Conservation (phyloP, 2,113 vertebrate genomes). For the Forbesichthys agassizii region DNA sequence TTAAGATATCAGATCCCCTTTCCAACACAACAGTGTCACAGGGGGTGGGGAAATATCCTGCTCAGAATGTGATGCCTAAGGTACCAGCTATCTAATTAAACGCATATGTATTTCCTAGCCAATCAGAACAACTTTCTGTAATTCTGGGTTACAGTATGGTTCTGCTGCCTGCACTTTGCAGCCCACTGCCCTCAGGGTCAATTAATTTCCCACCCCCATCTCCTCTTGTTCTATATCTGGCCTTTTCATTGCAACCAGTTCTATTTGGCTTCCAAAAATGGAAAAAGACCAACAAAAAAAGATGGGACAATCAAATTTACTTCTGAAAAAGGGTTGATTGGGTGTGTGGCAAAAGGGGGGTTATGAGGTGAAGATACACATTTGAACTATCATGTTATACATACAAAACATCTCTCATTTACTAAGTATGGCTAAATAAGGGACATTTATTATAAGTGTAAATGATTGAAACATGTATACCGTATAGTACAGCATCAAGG, state of each 20-base stretch:
- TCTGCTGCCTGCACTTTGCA: slow-evolving; percentile 11
- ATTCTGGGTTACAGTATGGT: neutral
- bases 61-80: too few relatives aligned
- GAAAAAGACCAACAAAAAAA: neutral
- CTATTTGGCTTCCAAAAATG: neutral
- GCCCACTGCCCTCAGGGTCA: slow-evolving; percentile 18
- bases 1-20: too few relatives aligned
- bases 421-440: neutral
- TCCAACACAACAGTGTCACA: too few relatives aligned
- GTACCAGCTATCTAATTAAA: too few relatives aligned
- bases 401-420: neutral
- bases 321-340: neutral
- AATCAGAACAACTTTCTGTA: too few relatives aligned
- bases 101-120: too few relatives aligned
- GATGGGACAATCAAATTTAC: too few relatives aligned
- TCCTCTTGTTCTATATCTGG: slow-evolving; percentile 15
- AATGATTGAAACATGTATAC: too few relatives aligned
- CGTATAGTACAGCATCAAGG: too few relatives aligned
- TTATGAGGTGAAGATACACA: neutral
- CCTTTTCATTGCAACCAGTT: slow-evolving; percentile 12
- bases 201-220: slow-evolving; percentile 14
- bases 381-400: neutral
- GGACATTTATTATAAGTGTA: neutral
- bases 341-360: too few relatives aligned
- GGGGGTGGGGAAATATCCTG: too few relatives aligned